phyloP scores from a whole-genome alignment of 1,140 invertebrate species.

The Periplaneta americana region DNA sequence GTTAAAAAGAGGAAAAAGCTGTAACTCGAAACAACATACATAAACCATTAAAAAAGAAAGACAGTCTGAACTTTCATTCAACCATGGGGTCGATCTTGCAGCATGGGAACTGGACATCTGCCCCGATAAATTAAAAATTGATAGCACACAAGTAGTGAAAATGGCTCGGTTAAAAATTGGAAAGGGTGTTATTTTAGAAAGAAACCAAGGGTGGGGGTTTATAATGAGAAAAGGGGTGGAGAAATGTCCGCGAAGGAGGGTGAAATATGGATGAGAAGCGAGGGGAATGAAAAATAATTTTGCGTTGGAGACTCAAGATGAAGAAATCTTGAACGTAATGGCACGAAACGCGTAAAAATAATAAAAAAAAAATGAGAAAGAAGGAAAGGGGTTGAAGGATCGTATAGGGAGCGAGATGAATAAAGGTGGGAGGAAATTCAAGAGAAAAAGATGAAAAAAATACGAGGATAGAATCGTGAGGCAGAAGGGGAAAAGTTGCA shows the following conservation, averaged over 20 bases:
- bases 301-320: background rate
- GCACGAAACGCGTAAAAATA: background rate
- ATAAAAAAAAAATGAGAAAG: too few species aligned
- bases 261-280: background rate
- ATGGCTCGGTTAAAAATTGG: background rate
- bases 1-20: too few species aligned
- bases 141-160: background rate
- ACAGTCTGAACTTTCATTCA: too few species aligned
- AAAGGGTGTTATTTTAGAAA: background rate
- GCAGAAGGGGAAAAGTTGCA: background rate
- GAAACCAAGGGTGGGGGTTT: background rate
- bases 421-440: background rate
- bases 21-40: too few species aligned
- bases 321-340: background rate
- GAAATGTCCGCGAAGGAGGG: background rate
- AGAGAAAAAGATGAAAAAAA: too few species aligned
- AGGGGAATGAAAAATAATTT: background rate
- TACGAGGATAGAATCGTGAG: background rate
- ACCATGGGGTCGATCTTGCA: too few species aligned
- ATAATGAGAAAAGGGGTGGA: background rate
- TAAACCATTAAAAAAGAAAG: too few species aligned
- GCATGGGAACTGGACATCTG: background rate
- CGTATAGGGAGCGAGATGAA: background rate
- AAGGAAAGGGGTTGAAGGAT: background rate
- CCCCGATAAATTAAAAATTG: background rate